Evolutionary conservation across 2,888 invertebrate genomes (phyloP).

Genomic region (Platerodrilus igneus): DNA sequence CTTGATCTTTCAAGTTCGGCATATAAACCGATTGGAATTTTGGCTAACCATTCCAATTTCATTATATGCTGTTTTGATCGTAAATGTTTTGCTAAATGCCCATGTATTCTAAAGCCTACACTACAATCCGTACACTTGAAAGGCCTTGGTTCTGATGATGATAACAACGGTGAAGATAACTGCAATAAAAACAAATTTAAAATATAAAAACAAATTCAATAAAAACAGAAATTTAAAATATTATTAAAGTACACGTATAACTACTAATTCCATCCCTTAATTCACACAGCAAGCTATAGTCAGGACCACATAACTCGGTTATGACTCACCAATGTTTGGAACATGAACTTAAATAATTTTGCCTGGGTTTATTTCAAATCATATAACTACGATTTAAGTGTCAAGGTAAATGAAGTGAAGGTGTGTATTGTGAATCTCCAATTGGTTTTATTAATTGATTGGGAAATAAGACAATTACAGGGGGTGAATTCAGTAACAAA

Average conservation of each 20-base stretch:
- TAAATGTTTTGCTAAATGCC: conserved; percentile 94
- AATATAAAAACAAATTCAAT: conserved; percentile 9
- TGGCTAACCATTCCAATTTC: conserved; percentile 87
- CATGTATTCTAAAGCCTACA: conserved; percentile 93
- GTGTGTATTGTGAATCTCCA: too few species aligned
- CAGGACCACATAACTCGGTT: too few species aligned
- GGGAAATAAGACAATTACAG: too few species aligned
- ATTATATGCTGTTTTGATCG: conserved; percentile 95
- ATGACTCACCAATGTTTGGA: too few species aligned
- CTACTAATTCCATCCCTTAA: too few species aligned
- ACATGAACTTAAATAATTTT: too few species aligned
- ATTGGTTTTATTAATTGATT: too few species aligned
- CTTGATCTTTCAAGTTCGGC: conserved; percentile 90
- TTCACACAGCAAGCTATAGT: too few species aligned
- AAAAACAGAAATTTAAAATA: not conserved
- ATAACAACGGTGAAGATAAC: conserved; percentile 58
- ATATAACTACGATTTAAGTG: too few species aligned
- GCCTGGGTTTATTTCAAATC: too few species aligned
- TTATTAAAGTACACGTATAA: not conserved
- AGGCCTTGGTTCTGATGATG: conserved; percentile 88
- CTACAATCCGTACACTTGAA: conserved; percentile 95
- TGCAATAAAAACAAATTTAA: conserved; percentile 36
- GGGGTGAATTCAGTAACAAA: too few species aligned
- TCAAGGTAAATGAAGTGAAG: too few species aligned
- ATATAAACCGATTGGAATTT: conserved; percentile 89